phyloP scores from a whole-genome alignment of 2,888 invertebrate genomes.

The Phyto melanocephala region DNA sequence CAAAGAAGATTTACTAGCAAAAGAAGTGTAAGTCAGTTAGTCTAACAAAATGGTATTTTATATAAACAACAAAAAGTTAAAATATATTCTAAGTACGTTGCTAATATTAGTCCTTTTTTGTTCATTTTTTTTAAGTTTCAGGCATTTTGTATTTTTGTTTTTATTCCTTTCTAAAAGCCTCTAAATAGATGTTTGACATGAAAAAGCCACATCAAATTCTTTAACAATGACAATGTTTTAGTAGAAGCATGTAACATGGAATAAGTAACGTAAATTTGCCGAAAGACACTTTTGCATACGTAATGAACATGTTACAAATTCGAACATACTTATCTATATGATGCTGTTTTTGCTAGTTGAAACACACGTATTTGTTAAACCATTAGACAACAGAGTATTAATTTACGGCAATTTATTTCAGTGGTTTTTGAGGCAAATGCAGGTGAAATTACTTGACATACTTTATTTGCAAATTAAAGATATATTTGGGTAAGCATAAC shows the following conservation, averaged over 20 bases:
- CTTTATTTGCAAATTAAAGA: background rate
- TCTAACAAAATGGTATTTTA: conserved; percentile 48
- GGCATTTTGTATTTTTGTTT: conserved; percentile 12
- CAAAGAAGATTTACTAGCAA: background rate
- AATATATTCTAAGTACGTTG: background rate
- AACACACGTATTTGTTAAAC: background rate
- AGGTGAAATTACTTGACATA: background rate
- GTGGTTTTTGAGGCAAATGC: background rate
- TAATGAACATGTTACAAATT: conserved; percentile 17
- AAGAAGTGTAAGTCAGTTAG: conserved; percentile 25
- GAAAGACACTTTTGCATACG: conserved; percentile 44
- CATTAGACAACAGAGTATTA: background rate
- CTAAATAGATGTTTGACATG: conserved; percentile 50
- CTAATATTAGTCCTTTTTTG: background rate
- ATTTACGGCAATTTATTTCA: background rate
- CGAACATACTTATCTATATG: too few relatives aligned
- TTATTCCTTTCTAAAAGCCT: background rate
- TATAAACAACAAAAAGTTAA: background rate
- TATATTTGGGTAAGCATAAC: too few relatives aligned
- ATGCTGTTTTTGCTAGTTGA: too few relatives aligned
- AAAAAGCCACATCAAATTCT: conserved; percentile 56
- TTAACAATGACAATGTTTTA: conserved; percentile 5
- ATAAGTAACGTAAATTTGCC: background rate
- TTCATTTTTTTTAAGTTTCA: background rate
- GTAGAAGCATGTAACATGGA: background rate